Evolutionary conservation across 1,140 invertebrate species (phyloP).

Genomic region (Melanaphis sacchari): DNA sequence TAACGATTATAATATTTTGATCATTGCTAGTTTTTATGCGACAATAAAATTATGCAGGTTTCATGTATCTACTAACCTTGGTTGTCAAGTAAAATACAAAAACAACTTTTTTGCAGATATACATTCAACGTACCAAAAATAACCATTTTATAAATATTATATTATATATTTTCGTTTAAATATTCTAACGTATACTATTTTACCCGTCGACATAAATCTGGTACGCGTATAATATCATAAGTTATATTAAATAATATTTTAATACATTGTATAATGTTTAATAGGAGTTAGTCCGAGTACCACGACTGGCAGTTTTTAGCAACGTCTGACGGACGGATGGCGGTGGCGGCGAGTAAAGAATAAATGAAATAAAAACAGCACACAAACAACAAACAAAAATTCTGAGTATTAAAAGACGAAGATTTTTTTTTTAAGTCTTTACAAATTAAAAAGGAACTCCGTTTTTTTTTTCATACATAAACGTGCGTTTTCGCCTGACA

Average conservation of each 20-base stretch:
- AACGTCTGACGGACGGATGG: neutral
- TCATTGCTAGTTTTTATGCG: no score
- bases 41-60: no score
- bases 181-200: neutral
- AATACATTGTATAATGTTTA: neutral
- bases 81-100: neutral
- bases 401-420: neutral
- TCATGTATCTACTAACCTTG: no score
- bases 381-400: neutral
- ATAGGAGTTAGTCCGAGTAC: no score
- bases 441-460: neutral
- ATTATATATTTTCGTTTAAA: neutral
- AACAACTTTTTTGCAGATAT: neutral
- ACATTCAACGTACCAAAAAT: neutral
- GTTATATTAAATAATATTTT: neutral
- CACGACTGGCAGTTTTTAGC: neutral
- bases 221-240: neutral
- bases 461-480: neutral
- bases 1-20: no score
- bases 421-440: neutral
- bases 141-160: neutral
- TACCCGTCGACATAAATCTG: neutral
- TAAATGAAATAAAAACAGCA: neutral
- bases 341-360: neutral
- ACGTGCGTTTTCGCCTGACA: neutral